Conservation (phyloP, 2,888 invertebrate genomes). For the Lithophane semibrunnea region DNA sequence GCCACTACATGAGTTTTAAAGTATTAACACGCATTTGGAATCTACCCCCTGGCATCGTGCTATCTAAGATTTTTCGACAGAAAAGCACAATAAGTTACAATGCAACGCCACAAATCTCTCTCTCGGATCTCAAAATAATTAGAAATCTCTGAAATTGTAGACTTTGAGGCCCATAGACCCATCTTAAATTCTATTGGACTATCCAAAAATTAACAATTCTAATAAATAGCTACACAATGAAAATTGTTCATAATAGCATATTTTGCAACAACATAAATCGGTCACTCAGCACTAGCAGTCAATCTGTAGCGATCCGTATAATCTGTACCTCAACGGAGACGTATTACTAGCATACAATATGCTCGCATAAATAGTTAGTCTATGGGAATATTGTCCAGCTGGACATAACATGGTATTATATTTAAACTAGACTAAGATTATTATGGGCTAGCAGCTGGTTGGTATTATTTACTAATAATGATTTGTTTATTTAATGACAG, state of each 20-base stretch:
- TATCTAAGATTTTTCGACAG: not conserved
- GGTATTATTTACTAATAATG: too few species aligned
- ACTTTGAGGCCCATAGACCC: too few species aligned
- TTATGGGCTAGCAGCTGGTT: not conserved
- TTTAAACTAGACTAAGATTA: slow-evolving; percentile 33
- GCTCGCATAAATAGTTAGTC: slow-evolving; percentile 25
- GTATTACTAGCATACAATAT: slow-evolving; percentile 52
- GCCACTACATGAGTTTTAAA: too few species aligned
- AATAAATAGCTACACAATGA: not conserved
- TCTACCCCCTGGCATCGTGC: too few species aligned
- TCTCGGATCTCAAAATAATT: not conserved
- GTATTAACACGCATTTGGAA: not conserved
- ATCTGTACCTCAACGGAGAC: slow-evolving; percentile 46
- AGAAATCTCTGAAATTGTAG: not conserved
- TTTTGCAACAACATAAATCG: slow-evolving; percentile 18
- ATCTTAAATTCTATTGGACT: not conserved
- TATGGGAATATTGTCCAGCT: slow-evolving; percentile 45
- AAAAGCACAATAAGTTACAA: not conserved
- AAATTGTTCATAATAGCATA: not conserved
- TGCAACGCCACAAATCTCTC: not conserved
- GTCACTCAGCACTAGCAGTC: slow-evolving; percentile 27
- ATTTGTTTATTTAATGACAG: not conserved
- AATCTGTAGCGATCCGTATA: slow-evolving; percentile 48
- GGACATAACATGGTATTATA: slow-evolving; percentile 28
- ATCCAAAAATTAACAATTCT: not conserved